phyloP scores from a whole-genome alignment of 2,888 invertebrate genomes.

The Tuberolachnus salignus region DNA sequence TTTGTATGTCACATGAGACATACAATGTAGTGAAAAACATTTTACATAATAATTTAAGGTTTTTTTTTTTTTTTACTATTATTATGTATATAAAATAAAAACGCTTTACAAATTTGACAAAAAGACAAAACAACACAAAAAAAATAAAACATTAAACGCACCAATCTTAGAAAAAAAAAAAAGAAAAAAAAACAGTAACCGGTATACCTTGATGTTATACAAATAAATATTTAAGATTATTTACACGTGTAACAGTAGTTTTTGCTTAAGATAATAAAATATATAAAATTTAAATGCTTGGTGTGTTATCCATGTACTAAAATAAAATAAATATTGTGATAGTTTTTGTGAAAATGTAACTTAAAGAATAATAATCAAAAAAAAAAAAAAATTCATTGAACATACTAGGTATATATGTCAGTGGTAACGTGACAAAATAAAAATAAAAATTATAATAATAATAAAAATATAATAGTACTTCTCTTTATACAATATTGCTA shows the following conservation, averaged over 20 bases:
- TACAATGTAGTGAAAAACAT: constrained; percentile 20
- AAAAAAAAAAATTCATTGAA: constrained; percentile 13
- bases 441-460: constrained; percentile 24
- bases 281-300: constrained; percentile 53
- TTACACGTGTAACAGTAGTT: constrained; percentile 24
- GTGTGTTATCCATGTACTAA: constrained; percentile 37
- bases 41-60: constrained; percentile 28
- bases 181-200: constrained; percentile 49
- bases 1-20: neutral
- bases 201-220: constrained; percentile 39
- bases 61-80: constrained; percentile 6
- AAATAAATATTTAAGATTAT: constrained; percentile 45
- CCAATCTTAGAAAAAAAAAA: constrained; percentile 32
- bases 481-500: constrained; percentile 49
- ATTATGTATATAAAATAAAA: constrained; percentile 43
- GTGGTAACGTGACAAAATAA: constrained; percentile 52
- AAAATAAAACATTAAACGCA: constrained; percentile 45
- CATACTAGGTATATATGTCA: constrained; percentile 44
- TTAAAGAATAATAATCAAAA: constrained; percentile 32
- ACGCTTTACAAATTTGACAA: constrained; percentile 54
- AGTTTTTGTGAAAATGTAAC: constrained; percentile 42
- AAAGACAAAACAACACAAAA: constrained; percentile 40
- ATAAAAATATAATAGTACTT: constrained; percentile 20
- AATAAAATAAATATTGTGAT: constrained; percentile 54
- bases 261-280: constrained; percentile 29